phyloP scores from a whole-genome alignment of 2,113 vertebrate genomes.

The chimpanzee (Pan troglodytes) region NHGRI_mPanTro3-v2.1_pri NC_086015.1:25022501-25023000 shows the following conservation, averaged over 20 bases:
- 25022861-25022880: background rate
- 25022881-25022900: background rate
- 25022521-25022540: background rate
- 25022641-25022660: background rate
- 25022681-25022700: background rate
- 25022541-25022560: background rate
- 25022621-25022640: background rate
- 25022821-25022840: background rate
- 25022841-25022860: background rate
- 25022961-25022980: background rate
- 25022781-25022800: background rate
- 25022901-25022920: background rate
- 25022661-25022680: background rate
- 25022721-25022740: background rate
- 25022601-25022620: background rate
- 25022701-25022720: background rate
- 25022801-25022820: no score
- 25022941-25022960: background rate
- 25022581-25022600: background rate
- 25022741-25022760: background rate
- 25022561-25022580: background rate
- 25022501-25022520: background rate
- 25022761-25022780: background rate
- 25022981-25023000: background rate
- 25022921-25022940: background rate